Conservation (phyloP, 2,888 invertebrate species). For the Microplitis manilae region DNA sequence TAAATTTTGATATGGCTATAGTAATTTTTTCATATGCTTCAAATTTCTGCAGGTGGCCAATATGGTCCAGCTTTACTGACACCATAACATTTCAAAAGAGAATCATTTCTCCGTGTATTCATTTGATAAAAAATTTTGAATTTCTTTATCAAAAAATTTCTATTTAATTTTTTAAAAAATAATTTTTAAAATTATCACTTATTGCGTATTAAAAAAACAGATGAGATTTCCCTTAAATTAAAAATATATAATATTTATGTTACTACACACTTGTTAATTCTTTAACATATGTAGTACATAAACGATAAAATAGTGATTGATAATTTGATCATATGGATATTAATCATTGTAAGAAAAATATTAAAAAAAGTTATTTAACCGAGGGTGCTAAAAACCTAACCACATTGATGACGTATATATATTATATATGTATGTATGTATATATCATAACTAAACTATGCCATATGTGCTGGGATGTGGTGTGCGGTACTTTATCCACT, state of each 20-base stretch:
- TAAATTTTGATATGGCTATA: no score
- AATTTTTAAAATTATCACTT: no score
- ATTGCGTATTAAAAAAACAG: no score
- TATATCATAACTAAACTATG: neutral
- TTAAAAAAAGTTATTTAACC: neutral
- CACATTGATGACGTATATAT: neutral
- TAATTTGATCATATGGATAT: neutral
- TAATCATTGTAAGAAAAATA: neutral
- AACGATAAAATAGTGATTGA: neutral
- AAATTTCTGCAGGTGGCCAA: no score
- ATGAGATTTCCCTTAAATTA: neutral
- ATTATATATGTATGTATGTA: neutral
- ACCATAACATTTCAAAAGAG: no score
- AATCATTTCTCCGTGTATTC: no score
- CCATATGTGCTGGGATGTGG: neutral
- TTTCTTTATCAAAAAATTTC: no score
- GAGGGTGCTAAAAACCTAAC: neutral
- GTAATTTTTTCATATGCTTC: no score
- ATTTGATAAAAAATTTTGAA: no score
- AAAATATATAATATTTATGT: neutral
- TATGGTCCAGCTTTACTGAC: no score
- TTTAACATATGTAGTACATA: conserved; percentile 1
- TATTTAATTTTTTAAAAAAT: no score
- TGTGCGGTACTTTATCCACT: neutral
- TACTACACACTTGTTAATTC: neutral